A percentile compares a stretch with the other conserved stretches of the same genome.
Conservation (phyloP, 1,140 invertebrate genomes). For the Psix sp. region DNA sequence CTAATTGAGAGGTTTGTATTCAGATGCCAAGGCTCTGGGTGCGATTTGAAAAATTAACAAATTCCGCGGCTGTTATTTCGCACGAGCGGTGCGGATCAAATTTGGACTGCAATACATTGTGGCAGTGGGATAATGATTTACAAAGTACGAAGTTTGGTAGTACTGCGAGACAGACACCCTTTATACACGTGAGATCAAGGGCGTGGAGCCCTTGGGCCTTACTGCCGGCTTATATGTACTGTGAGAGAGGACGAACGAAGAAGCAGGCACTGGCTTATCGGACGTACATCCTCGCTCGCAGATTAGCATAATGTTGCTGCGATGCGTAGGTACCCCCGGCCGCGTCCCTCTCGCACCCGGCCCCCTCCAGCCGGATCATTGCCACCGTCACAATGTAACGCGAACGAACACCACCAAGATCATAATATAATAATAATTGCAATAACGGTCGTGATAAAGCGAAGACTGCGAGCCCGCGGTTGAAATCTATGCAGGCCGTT, state of each 20-base stretch:
- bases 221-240: conserved; percentile 62
- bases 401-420: conserved; percentile 31
- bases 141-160: conserved; percentile 45
- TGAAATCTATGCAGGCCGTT: conserved; percentile 33
- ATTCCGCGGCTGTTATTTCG: no score
- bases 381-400: conserved; percentile 20
- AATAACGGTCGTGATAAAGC: conserved; percentile 61
- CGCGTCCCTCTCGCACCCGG: conserved; percentile 2
- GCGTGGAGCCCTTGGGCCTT: conserved; percentile 74
- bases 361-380: conserved; percentile 42
- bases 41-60: no score
- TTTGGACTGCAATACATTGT: conserved; percentile 2
- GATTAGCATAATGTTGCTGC: conserved; percentile 77
- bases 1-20: no score
- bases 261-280: conserved; percentile 70
- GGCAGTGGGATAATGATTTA: conserved; percentile 32
- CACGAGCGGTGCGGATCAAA: not conserved
- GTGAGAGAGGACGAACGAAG: conserved; percentile 47
- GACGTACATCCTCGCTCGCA: conserved; percentile 75
- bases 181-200: conserved; percentile 70
- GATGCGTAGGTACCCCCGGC: conserved; percentile 70
- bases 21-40: no score
- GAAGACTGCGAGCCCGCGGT: conserved; percentile 47
- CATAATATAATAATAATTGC: conserved; percentile 64
- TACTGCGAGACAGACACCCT: conserved; percentile 40